Base-by-base conservation (phyloP, 2,113 vertebrate genomes). In the Scophthalmus maximus region DNA sequence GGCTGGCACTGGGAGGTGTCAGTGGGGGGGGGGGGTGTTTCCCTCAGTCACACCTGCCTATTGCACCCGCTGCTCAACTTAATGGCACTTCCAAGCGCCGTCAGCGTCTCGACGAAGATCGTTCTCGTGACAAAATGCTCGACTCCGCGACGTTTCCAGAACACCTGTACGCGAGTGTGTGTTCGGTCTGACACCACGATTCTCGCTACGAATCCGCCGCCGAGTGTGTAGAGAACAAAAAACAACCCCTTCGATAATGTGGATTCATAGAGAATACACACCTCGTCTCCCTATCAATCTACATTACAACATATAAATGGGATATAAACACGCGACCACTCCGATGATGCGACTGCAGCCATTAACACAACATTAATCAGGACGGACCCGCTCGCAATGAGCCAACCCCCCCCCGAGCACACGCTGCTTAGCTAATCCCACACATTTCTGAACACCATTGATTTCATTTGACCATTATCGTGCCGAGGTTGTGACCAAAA, bases 401-500 rank as follows among this genome's bases (percentile, higher is more conserved):
- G 76, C 76, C 84, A 82, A 89, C 76, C n/a, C n/a, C n/a, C n/a
- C n/a, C n/a, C n/a, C 78, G 85, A 86, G 79, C 84, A 49, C 87
- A 84, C 20, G 80, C 83, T 81, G 87, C 81, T 78, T 34, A 76
- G 80, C 83, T 81, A 84, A 86, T 89, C 86, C 88, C 87, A 82
- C 74, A 73, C 86, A 58, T 88, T 82, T 72, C 88, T 84, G 79
- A 66, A 85, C 56, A 44, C 81, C 84, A 81, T 84, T 83, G 88
- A 89, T 90, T 89, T 85, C 86, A 88, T 91, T 89, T 88, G 87
- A 91, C 87, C 87, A 86, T 89, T 87, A 90, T 80, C 69, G 74
- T 88, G n/a, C 77, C 49, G 78, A 88, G 89, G 91, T 90, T 88
- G 87, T 46, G 88, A 91, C 86, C 88, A 92, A 88, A 90, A 91